These are phyloP conservation scores for Scarus forsteni DNA, from an alignment of 2,797 vertebrate genomes.

Conservation along the genomic window DNA sequence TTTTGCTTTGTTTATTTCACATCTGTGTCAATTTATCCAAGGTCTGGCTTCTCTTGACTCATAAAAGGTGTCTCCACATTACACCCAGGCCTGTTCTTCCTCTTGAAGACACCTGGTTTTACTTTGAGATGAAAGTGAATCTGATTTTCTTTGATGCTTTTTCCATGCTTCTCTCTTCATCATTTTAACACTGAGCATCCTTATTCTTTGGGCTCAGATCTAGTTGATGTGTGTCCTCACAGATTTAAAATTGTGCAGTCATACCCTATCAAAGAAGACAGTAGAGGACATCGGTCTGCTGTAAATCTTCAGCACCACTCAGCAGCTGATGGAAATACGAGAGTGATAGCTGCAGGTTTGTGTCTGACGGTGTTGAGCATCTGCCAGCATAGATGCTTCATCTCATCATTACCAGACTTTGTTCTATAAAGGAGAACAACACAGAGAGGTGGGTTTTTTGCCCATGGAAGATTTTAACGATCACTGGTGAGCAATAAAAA, in stretches of 20 bases:
- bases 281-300: conserved; percentile 1
- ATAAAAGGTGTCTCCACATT: conserved; percentile 6
- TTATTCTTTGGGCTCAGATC: conserved; percentile 10
- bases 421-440: not conserved
- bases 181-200: conserved; percentile 6
- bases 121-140: conserved; percentile 29
- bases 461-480: not conserved
- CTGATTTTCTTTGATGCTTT: conserved; percentile 32
- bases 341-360: conserved; percentile 9
- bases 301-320: conserved; percentile 35
- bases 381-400: conserved; percentile 7
- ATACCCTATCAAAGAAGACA: conserved; percentile 21
- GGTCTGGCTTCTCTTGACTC: not conserved
- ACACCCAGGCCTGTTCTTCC: not conserved
- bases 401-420: conserved; percentile 2
- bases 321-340: conserved; percentile 29
- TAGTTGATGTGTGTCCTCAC: conserved; percentile 23
- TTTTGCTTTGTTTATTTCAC: no score
- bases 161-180: not conserved
- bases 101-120: conserved; percentile 10
- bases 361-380: conserved; percentile 2
- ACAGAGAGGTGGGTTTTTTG: conserved; percentile 7
- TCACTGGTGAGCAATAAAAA: conserved; percentile 27
- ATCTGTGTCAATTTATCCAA: not conserved
- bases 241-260: conserved; percentile 2